Evolutionary conservation across 2,113 vertebrate genomes (phyloP).

Genomic region (Narcine bancroftii): DNA sequence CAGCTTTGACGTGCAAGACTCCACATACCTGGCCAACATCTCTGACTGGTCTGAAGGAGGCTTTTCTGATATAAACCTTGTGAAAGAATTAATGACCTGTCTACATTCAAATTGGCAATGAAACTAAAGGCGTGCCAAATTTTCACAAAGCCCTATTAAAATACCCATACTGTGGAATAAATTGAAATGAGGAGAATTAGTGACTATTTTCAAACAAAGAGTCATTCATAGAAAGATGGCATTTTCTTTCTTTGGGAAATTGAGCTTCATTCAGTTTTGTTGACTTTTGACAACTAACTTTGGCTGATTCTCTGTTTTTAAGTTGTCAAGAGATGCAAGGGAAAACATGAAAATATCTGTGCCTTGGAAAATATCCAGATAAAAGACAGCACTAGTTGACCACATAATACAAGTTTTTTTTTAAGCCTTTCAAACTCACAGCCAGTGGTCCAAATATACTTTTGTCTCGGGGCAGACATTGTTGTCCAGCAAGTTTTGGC

Average conservation of each 20-base stretch:
- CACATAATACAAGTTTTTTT: slow-evolving; percentile 39
- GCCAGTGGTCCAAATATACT: not conserved
- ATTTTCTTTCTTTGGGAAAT: not conserved
- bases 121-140: not conserved
- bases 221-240: not conserved
- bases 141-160: not conserved
- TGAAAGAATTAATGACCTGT: not conserved
- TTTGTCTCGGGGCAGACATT: slow-evolving; percentile 28
- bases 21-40: not conserved
- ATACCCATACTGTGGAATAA: not conserved
- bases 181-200: not conserved
- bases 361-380: slow-evolving; percentile 38
- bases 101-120: not conserved
- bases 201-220: slow-evolving; percentile 13
- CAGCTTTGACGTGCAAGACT: not conserved
- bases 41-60: not conserved
- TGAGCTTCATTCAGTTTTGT: not conserved
- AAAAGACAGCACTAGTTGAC: slow-evolving; percentile 41
- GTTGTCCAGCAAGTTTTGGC: slow-evolving; percentile 37
- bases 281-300: not conserved
- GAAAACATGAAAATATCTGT: slow-evolving; percentile 40
- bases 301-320: slow-evolving; percentile 38
- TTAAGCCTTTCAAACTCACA: slow-evolving; percentile 6
- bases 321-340: slow-evolving; percentile 40
- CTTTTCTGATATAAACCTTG: not conserved